Evolutionary conservation across 1,140 invertebrate genomes (phyloP), one percentile per base, ranked within the genome.

Genomic region (Helicoverpa zea): DNA sequence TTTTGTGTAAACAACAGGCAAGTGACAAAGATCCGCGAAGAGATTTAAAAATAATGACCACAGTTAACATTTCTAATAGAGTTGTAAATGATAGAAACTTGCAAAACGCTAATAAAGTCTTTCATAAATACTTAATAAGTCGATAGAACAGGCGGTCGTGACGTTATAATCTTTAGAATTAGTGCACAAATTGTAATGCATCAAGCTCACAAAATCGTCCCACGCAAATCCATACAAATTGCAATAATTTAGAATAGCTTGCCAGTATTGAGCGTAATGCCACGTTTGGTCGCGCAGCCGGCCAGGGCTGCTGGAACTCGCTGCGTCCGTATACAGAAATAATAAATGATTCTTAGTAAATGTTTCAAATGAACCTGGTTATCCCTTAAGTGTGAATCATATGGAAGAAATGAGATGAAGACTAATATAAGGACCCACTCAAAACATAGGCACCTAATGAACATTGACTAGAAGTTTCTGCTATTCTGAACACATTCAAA

Each of bases 171-270:
- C 30, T 61, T 73, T 72, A 52, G 59, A 81, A 81, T 81, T 78
- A 78, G 58, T 49, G n/a, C 51, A 78, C 73, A 81, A 78, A 75
- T 29, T 73, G 29, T 78, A 83, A 83, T 79, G 73, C 59, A 79
- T 80, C 70, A 79, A 76, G 58, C 81, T 58, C 72, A 76, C 76
- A 63, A 75, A 63, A 18, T 51, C 80, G 72, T 56, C 81, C 81
- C 81, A 83, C 77, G 81, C 81, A 63, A 35, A 47, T 78, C 54
- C 74, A 63, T 59, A 68, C 77, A 72, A 80, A 83, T 80, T 59
- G 77, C 81, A 80, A 83, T 83, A 83, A 80, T 70, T 83, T 72
- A 83, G 49, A 30, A 79, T 76, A 51, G 51, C 51, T 52, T 74
- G 76, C 59, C 81, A 79, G 54, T 82, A 66, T 68, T 23, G 68